Conservation (phyloP, 1,140 invertebrate species). For the Tetragonula clypearis region DNA sequence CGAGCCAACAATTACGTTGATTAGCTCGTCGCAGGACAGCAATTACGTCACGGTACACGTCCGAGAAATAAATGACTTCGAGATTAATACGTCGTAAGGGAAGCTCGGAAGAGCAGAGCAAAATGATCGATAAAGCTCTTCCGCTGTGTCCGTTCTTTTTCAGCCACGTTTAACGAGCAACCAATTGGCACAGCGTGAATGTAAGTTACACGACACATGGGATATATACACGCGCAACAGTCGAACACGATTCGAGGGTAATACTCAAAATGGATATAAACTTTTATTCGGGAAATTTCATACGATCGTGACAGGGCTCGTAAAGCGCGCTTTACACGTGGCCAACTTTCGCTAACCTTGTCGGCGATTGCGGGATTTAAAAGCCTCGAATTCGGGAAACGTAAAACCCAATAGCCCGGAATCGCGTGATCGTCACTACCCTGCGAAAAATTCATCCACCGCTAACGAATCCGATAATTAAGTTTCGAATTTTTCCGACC, state of each 20-base stretch:
- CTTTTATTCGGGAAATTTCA: slow-evolving; percentile 41
- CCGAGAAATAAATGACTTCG: slow-evolving; percentile 33
- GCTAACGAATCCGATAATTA: slow-evolving; percentile 34
- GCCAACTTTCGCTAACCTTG: not conserved
- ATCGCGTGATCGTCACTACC: not conserved
- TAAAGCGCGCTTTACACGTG: slow-evolving; percentile 6
- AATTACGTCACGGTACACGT: slow-evolving; percentile 26
- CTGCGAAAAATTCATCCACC: slow-evolving; percentile 25
- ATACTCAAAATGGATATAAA: slow-evolving; percentile 36
- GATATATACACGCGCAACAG: not conserved
- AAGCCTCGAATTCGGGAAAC: not conserved
- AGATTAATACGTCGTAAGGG: slow-evolving; percentile 32
- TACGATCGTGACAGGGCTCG: slow-evolving; percentile 2
- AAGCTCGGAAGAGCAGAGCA: not conserved
- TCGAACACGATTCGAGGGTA: not conserved
- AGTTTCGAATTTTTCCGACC: not conserved
- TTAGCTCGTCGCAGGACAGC: slow-evolving; percentile 30
- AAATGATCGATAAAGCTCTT: slow-evolving; percentile 19
- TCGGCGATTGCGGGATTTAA: slow-evolving; percentile 24
- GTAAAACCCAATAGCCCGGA: slow-evolving; percentile 9
- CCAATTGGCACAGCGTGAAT: not conserved
- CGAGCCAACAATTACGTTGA: slow-evolving; percentile 44
- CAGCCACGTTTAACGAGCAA: not conserved
- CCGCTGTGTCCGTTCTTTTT: not conserved
- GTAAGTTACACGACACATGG: not conserved